These are phyloP conservation scores for Tupaia tana DNA, from an alignment of 2,113 vertebrate genomes.

Conservation along the genomic window DNA sequence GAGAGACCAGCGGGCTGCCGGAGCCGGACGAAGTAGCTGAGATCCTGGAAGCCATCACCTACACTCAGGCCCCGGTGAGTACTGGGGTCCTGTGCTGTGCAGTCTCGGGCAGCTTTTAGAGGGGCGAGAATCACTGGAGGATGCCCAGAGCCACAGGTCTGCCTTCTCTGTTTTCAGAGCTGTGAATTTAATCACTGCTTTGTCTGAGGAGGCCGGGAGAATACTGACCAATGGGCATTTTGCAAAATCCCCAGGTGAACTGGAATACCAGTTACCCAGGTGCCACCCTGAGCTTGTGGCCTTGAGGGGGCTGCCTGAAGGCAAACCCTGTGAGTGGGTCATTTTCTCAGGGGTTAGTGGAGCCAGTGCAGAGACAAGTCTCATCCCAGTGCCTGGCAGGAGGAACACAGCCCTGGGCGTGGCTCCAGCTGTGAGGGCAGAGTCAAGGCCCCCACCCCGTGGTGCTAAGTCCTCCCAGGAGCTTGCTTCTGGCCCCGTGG, in stretches of 20 bases:
- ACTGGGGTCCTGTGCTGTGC: neutral
- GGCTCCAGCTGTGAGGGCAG: neutral
- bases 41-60: conserved; percentile 80
- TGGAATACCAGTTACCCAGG: accelerated
- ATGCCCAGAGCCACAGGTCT: neutral
- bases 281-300: neutral
- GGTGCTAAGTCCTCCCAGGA: neutral
- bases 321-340: neutral
- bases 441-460: too few species aligned
- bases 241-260: neutral
- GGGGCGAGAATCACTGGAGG: neutral
- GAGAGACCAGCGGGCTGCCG: conserved; percentile 91
- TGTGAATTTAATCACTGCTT: neutral
- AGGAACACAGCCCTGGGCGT: neutral
- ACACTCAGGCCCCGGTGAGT: conserved; percentile 80
- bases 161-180: neutral
- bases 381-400: neutral
- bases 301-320: neutral
- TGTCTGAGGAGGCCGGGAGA: neutral
- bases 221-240: neutral
- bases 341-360: neutral
- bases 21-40: conserved; percentile 85
- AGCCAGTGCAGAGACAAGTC: neutral
- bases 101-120: neutral
- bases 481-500: neutral